Conservation (phyloP, 2,113 vertebrate species). For the Casuarius casuarius region DNA sequence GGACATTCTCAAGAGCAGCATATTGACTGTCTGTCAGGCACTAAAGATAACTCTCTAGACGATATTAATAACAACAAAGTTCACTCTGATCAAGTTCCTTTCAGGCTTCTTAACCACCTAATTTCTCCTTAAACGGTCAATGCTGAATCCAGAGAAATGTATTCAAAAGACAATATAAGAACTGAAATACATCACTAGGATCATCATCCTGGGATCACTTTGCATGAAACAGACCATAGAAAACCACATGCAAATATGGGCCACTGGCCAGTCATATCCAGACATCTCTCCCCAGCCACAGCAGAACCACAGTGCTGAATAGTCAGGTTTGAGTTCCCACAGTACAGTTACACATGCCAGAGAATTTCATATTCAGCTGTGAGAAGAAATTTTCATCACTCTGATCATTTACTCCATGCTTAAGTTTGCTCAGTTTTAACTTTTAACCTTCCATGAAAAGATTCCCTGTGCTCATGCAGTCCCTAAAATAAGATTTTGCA, state of each 20-base stretch:
- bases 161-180: neutral
- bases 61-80: neutral
- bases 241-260: neutral
- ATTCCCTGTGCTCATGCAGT: neutral
- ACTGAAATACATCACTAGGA: neutral
- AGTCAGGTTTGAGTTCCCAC: fast-evolving
- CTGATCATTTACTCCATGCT: neutral
- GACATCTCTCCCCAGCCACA: neutral
- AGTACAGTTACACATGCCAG: neutral
- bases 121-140: neutral
- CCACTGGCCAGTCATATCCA: neutral
- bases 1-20: neutral
- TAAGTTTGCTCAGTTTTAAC: neutral
- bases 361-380: neutral
- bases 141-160: neutral
- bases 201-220: neutral
- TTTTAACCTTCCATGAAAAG: neutral
- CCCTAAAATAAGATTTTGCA: neutral
- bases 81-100: neutral
- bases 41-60: neutral
- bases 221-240: neutral
- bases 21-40: neutral
- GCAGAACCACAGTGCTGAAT: neutral
- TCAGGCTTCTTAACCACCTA: neutral
- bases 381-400: neutral